Conservation (phyloP, 2,888 invertebrate species). For the Sminthurinus aureus region DNA sequence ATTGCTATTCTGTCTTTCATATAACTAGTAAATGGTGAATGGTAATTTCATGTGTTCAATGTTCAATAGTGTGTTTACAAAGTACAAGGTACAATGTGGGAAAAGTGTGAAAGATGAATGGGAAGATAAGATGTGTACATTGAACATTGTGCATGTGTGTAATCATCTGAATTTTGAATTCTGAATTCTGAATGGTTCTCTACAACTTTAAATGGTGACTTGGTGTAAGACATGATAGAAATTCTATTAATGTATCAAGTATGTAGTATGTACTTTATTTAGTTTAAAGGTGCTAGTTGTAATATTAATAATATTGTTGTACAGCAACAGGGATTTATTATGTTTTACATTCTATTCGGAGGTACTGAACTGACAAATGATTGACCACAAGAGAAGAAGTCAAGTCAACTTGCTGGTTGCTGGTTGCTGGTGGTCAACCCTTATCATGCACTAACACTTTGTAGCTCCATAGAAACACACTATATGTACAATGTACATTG, state of each 20-base stretch:
- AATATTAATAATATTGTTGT: conserved; percentile 28
- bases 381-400: neutral
- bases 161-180: neutral
- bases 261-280: neutral
- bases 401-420: neutral
- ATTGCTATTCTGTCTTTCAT: neutral
- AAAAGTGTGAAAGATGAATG: neutral
- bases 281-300: conserved; percentile 10
- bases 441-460: neutral
- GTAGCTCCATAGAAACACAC: no score
- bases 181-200: no score
- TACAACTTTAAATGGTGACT: neutral
- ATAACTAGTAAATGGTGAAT: neutral
- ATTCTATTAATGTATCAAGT: neutral
- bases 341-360: neutral
- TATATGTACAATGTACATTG: neutral
- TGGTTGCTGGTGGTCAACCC: neutral
- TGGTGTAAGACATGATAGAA: conserved; percentile 1
- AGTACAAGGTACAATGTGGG: neutral
- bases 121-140: neutral
- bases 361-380: conserved; percentile 3
- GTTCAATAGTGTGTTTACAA: neutral
- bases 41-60: neutral
- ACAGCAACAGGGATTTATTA: neutral
- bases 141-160: neutral